Percentiles rank a stretch among this genome's conserved stretches.
These are phyloP conservation scores for Hylyphantes graminicola DNA, from an alignment of 1,140 invertebrate genomes.

Conservation along the genomic window DNA sequence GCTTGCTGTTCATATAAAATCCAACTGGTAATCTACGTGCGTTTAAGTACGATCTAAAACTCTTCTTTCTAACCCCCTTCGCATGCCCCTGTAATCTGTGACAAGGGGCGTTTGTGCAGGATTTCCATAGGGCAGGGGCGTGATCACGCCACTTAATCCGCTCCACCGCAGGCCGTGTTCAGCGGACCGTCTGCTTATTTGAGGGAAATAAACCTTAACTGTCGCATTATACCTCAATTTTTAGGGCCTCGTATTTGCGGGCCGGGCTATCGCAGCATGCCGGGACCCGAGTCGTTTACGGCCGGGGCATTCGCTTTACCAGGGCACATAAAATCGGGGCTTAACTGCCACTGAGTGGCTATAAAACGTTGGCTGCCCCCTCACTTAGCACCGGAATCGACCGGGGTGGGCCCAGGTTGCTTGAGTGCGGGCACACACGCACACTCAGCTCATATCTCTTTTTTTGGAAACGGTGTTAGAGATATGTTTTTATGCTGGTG, in stretches of 20 bases:
- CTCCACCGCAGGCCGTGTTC: constrained; percentile 43
- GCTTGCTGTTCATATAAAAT: no score
- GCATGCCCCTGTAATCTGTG: background rate
- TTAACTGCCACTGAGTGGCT: constrained; percentile 60
- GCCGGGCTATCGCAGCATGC: constrained; percentile 26
- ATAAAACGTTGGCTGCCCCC: constrained; percentile 38
- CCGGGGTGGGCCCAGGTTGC: constrained; percentile 30
- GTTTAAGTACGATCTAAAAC: no score
- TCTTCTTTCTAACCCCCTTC: no score
- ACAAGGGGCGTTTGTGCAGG: constrained; percentile 18
- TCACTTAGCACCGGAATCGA: constrained; percentile 51
- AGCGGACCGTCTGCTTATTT: constrained; percentile 42
- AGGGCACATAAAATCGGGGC: constrained; percentile 53
- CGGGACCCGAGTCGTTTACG: constrained; percentile 41
- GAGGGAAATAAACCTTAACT: constrained; percentile 60
- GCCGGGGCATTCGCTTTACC: constrained; percentile 47
- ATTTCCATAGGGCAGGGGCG: constrained; percentile 24
- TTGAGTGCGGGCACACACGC: no score
- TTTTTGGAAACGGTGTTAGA: no score
- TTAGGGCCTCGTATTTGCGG: constrained; percentile 58
- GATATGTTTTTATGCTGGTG: no score
- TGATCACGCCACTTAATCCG: constrained; percentile 51
- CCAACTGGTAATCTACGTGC: no score
- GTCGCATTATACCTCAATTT: constrained; percentile 58
- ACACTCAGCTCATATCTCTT: no score